Percentiles rank a stretch among this genome's conserved stretches.
Evolutionary conservation across 2,888 invertebrate species (phyloP).

Genomic region (Sarcophaga carnaria): DNA sequence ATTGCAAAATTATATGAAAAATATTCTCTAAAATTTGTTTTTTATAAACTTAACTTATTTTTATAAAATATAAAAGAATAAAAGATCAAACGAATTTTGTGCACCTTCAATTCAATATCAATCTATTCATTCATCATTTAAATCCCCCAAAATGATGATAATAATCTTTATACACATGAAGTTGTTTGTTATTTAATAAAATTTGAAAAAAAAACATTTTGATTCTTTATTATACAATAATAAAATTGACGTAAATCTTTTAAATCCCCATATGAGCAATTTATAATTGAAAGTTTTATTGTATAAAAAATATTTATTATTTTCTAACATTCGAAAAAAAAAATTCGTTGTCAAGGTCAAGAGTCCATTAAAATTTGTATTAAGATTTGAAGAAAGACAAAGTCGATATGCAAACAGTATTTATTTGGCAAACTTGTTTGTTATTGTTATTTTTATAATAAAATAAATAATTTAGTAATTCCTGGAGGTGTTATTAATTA

Average conservation of each 20-base stretch:
- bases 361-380: neutral
- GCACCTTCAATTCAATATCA: neutral
- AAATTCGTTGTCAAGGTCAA: constrained; percentile 38
- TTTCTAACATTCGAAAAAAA: neutral
- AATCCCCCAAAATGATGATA: neutral
- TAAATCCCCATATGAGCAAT: too few relatives aligned
- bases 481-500: too few relatives aligned
- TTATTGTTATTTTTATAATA: too few relatives aligned
- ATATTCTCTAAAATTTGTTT: neutral
- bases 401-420: neutral
- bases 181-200: constrained; percentile 26
- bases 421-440: too few relatives aligned
- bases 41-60: neutral
- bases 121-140: neutral
- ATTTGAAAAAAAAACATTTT: neutral
- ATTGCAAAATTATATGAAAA: neutral
- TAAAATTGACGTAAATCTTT: neutral
- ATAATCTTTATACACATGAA: constrained; percentile 14
- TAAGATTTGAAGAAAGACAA: neutral
- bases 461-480: too few relatives aligned
- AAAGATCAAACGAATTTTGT: neutral
- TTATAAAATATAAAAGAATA: neutral
- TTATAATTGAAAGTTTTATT: neutral
- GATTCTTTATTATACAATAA: neutral
- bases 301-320: neutral